These are phyloP conservation scores for Phrynosoma platyrhinos DNA, from an alignment of 2,113 vertebrate species.

Conservation along the genomic window DNA sequence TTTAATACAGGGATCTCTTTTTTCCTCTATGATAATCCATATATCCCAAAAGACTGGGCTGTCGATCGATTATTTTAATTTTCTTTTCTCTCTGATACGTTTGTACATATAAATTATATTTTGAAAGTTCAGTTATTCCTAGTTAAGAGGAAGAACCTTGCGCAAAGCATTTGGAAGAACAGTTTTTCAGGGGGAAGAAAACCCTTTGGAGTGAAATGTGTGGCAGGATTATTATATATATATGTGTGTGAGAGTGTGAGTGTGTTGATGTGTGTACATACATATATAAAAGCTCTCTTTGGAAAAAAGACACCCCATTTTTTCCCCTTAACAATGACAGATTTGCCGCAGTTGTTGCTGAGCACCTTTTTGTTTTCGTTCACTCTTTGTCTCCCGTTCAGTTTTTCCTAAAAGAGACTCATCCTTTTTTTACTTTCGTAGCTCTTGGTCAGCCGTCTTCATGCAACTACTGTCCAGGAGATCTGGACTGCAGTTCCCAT, in stretches of 20 bases:
- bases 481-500: neutral
- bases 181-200: neutral
- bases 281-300: slow-evolving; percentile 33
- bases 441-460: no score
- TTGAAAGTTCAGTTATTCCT: neutral
- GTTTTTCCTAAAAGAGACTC: no score
- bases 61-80: neutral
- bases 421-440: no score
- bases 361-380: no score
- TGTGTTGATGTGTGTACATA: neutral
- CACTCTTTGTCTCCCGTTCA: no score
- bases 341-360: no score
- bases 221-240: slow-evolving; percentile 4
- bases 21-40: neutral
- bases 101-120: slow-evolving; percentile 30
- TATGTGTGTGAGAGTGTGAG: neutral
- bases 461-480: no score
- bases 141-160: slow-evolving; percentile 25
- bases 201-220: neutral
- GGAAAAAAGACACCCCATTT: neutral
- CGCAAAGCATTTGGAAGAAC: neutral
- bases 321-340: neutral
- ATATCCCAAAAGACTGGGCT: no score
- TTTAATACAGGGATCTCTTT: no score
- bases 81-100: slow-evolving; percentile 52